Conservation (phyloP, 1,140 invertebrate species). For the Scaptomyza hsui region DNA sequence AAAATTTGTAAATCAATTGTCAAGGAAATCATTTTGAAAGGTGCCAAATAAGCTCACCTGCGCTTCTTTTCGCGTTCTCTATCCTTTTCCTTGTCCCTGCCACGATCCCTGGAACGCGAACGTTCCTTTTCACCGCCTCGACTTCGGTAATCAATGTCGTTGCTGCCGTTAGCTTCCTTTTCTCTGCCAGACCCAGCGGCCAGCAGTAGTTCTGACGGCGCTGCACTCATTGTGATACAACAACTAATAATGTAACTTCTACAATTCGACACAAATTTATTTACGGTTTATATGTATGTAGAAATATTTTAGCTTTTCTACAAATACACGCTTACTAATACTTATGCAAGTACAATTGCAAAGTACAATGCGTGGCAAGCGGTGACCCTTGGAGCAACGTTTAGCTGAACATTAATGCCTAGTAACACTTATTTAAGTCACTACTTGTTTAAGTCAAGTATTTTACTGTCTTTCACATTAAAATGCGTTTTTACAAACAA, state of each 20-base stretch:
- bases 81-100: constrained; percentile 85
- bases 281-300: constrained; percentile 24
- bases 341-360: constrained; percentile 16
- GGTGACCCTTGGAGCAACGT: neutral
- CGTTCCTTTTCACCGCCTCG: constrained; percentile 60
- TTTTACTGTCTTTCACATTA: constrained; percentile 1
- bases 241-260: neutral
- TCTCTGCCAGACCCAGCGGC: constrained; percentile 25
- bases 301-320: constrained; percentile 8
- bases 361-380: constrained; percentile 24
- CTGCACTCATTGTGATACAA: constrained; percentile 57
- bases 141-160: constrained; percentile 40
- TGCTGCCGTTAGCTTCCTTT: constrained; percentile 58
- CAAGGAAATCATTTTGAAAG: too few relatives aligned
- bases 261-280: neutral
- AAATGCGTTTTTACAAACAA: neutral
- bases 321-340: constrained; percentile 3
- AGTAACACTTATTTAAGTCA: neutral
- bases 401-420: neutral
- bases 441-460: constrained; percentile 45
- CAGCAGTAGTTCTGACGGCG: constrained; percentile 57
- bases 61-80: constrained; percentile 84
- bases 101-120: constrained; percentile 69
- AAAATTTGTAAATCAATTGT: constrained; percentile 16
- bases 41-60: constrained; percentile 46